Evolutionary conservation across 2,888 invertebrate species (phyloP).

Genomic region (Fissipunctia ypsillon): DNA sequence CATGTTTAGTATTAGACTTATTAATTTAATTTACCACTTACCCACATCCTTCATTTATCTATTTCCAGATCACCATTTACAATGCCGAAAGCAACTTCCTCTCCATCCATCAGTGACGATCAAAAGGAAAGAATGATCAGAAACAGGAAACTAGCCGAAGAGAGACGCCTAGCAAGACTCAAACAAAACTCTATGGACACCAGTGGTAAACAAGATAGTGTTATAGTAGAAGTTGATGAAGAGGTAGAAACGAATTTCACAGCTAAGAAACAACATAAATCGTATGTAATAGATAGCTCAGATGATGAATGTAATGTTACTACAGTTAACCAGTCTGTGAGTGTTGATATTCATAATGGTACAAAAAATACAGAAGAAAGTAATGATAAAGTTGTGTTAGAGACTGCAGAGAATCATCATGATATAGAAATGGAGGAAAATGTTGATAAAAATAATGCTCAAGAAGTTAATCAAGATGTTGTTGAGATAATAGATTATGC

Average conservation of each 20-base stretch:
- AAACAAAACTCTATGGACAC: constrained; percentile 69
- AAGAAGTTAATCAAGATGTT: constrained; percentile 33
- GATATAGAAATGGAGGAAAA: constrained; percentile 31
- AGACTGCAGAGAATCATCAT: not conserved
- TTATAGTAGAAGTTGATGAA: constrained; percentile 51
- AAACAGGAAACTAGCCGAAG: constrained; percentile 92
- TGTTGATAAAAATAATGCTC: constrained; percentile 1
- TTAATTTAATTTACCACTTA: not conserved
- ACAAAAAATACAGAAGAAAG: constrained; percentile 9
- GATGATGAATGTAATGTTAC: constrained; percentile 71
- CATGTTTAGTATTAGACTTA: not conserved
- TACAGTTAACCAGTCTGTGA: constrained; percentile 66
- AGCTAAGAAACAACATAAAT: constrained; percentile 45
- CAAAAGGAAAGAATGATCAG: constrained; percentile 92
- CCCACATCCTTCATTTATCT: not conserved
- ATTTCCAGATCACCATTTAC: constrained; percentile 76
- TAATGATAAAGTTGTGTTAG: constrained; percentile 3
- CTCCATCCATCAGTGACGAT: constrained; percentile 90
- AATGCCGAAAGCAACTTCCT: constrained; percentile 85
- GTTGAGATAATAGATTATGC: constrained; percentile 31
- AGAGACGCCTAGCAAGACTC: constrained; percentile 90
- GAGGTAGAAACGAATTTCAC: constrained; percentile 35
- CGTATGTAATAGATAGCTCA: constrained; percentile 62
- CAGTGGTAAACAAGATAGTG: constrained; percentile 18
- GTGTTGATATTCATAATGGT: constrained; percentile 71